Percentiles rank a stretch among this genome's conserved stretches.
Conservation (phyloP, 2,113 vertebrate genomes). For the Nothobranchius furzeri region DNA sequence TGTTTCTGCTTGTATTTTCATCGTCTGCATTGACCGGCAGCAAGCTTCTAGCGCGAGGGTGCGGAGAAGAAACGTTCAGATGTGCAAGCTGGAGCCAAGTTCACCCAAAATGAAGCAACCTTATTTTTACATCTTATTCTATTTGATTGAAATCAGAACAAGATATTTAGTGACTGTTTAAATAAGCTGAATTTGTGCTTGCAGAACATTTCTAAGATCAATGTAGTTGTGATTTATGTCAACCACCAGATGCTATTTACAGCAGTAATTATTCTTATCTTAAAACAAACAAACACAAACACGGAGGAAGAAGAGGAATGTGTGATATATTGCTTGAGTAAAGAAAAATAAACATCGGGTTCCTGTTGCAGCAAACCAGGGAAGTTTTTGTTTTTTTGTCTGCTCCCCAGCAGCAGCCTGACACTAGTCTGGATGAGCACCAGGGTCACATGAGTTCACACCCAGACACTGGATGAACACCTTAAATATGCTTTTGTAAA, state of each 20-base stretch:
- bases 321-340: conserved; percentile 31
- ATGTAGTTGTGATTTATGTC: conserved; percentile 31
- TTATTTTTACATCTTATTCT: too few species aligned
- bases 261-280: conserved; percentile 31
- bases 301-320: conserved; percentile 22
- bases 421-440: conserved; percentile 36
- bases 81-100: neutral
- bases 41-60: conserved; percentile 23
- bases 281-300: conserved; percentile 25
- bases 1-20: neutral
- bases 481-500: neutral
- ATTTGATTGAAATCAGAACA: too few species aligned
- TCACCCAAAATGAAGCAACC: too few species aligned
- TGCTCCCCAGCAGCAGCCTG: conserved; percentile 30
- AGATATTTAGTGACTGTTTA: conserved; percentile 34
- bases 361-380: conserved; percentile 4
- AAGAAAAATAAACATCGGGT: conserved; percentile 37
- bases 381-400: conserved; percentile 17
- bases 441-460: conserved; percentile 44
- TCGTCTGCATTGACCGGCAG: conserved; percentile 21
- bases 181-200: neutral
- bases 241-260: conserved; percentile 12
- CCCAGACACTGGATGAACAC: conserved; percentile 22
- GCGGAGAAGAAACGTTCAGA: neutral
- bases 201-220: conserved; percentile 45